These are phyloP conservation scores for Oryzias celebensis DNA, from an alignment of 2,113 vertebrate genomes.

Conservation along the genomic window DNA sequence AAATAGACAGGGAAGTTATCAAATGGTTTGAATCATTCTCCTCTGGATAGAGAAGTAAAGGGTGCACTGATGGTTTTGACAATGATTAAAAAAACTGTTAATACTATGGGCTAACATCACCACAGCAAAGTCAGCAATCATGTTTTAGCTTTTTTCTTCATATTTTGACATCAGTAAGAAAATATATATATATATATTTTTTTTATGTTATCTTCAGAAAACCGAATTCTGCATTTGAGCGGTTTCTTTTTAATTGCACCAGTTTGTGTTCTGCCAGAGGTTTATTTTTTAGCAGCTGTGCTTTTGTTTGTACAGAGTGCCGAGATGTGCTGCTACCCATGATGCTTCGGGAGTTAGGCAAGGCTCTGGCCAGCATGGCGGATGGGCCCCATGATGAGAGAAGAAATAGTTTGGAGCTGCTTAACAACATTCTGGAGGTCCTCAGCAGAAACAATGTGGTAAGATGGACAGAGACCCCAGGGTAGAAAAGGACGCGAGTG, in stretches of 20 bases:
- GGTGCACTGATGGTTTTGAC: constrained; percentile 16
- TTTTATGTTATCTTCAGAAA: no score
- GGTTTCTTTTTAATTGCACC: not conserved
- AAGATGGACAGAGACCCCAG: constrained; percentile 59
- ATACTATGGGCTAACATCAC: no score
- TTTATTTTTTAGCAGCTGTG: not conserved
- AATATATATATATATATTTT: no score
- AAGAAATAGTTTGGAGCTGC: constrained; percentile 87
- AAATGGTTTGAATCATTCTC: not conserved
- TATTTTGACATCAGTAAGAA: no score
- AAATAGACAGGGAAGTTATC: no score
- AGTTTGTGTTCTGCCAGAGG: not conserved
- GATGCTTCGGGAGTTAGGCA: constrained; percentile 90
- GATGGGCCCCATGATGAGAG: constrained; percentile 79
- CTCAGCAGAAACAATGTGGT: constrained; percentile 88
- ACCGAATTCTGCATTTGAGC: not conserved
- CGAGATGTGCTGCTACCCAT: constrained; percentile 93
- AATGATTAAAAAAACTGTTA: not conserved
- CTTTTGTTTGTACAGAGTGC: constrained; percentile 80
- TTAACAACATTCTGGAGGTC: constrained; percentile 93
- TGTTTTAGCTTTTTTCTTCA: no score
- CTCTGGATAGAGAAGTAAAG: not conserved
- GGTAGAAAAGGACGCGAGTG: not conserved
- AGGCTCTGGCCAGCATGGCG: constrained; percentile 79
- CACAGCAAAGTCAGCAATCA: no score